Percentiles rank a stretch among this genome's conserved stretches.
Evolutionary conservation across 1,140 invertebrate species (phyloP).

Genomic region (Nomia melanderi): DNA sequence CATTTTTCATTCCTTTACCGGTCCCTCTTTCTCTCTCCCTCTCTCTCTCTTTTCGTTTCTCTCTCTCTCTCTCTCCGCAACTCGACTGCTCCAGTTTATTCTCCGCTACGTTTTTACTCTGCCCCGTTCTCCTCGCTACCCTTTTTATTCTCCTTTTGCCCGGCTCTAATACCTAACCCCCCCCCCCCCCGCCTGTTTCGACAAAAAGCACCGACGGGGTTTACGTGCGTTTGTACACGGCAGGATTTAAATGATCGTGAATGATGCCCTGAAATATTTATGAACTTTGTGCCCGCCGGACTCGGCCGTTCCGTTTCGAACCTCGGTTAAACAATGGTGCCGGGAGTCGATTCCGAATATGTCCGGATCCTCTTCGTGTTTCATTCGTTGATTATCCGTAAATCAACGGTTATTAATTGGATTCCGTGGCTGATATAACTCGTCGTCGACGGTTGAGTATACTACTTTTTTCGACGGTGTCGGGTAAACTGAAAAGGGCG

Average conservation of each 20-base stretch:
- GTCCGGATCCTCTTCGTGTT: too few relatives aligned
- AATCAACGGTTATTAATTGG: too few relatives aligned
- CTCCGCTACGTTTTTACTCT: slow-evolving; percentile 31
- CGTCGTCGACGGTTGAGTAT: too few relatives aligned
- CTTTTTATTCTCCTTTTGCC: slow-evolving; percentile 1
- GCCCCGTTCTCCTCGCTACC: not conserved
- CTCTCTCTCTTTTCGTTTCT: too few relatives aligned
- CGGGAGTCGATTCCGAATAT: too few relatives aligned
- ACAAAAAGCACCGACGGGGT: not conserved
- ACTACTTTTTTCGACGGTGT: too few relatives aligned
- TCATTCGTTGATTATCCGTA: too few relatives aligned
- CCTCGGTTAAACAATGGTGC: too few relatives aligned
- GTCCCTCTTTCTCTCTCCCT: too few relatives aligned
- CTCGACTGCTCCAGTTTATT: slow-evolving; percentile 45
- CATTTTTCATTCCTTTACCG: slow-evolving; percentile 46
- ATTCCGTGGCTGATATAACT: too few relatives aligned
- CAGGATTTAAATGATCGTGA: not conserved
- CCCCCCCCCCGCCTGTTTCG: not conserved
- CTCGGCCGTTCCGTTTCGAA: too few relatives aligned
- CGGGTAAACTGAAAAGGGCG: too few relatives aligned
- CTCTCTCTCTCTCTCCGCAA: slow-evolving; percentile 23
- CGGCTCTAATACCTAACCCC: not conserved
- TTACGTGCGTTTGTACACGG: not conserved
- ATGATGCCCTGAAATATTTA: not conserved
- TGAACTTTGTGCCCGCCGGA: not conserved